These are phyloP conservation scores for Pyrrhia umbra DNA, from an alignment of 2,888 invertebrate genomes.

Conservation along the genomic window DNA sequence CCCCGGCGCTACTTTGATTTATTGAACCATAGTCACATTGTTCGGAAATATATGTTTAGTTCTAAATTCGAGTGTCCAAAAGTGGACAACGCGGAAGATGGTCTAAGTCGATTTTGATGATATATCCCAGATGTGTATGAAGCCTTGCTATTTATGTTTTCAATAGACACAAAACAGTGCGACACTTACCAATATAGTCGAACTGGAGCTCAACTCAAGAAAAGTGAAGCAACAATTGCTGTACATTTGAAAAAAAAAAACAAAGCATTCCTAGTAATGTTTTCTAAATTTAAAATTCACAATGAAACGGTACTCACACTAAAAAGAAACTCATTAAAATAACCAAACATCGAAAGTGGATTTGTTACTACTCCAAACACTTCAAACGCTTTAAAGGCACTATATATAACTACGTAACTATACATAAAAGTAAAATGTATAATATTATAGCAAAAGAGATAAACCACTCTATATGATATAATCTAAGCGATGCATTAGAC, in stretches of 20 bases:
- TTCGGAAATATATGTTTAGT: constrained; percentile 41
- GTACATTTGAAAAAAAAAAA: neutral
- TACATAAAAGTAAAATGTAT: constrained; percentile 43
- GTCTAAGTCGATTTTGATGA: constrained; percentile 16
- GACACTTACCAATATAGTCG: neutral
- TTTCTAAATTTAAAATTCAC: neutral
- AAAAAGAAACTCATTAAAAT: constrained; percentile 20
- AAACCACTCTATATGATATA: constrained; percentile 80
- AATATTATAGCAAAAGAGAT: constrained; percentile 44
- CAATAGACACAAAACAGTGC: too few relatives aligned
- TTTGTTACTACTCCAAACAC: constrained; percentile 31
- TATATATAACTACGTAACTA: constrained; percentile 20
- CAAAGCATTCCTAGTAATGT: neutral
- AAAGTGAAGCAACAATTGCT: neutral
- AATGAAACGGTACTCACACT: neutral
- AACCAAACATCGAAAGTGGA: constrained; percentile 45
- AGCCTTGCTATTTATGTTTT: too few relatives aligned
- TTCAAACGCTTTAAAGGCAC: constrained; percentile 29
- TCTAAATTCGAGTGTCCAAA: constrained; percentile 23
- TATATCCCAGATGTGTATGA: too few relatives aligned
- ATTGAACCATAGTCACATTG: constrained; percentile 55
- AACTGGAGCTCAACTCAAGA: neutral
- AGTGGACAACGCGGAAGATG: constrained; percentile 20
- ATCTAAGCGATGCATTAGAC: constrained; percentile 83
- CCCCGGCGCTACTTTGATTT: constrained; percentile 59